Percentiles rank a stretch among this genome's conserved stretches.
Conservation (phyloP, 2,888 invertebrate genomes). For the Craniophora ligustri region DNA sequence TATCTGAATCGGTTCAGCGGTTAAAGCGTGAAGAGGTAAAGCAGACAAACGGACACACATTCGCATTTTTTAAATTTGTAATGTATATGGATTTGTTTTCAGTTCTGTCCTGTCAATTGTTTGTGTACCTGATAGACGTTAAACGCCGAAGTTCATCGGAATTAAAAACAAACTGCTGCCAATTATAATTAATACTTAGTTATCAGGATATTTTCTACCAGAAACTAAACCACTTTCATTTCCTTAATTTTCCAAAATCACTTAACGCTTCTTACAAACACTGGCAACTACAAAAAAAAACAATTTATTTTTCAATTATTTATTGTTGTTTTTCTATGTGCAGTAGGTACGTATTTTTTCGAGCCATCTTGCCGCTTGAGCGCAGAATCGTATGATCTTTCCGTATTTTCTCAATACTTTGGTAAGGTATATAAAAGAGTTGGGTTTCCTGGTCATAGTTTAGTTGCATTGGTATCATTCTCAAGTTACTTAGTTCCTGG, state of each 20-base stretch:
- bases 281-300: constrained; percentile 6
- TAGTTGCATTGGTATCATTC: constrained; percentile 20
- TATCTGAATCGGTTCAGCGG: too few species aligned
- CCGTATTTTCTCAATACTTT: constrained; percentile 6
- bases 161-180: too few species aligned
- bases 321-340: background rate
- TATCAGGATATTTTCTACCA: too few species aligned
- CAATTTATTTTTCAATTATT: constrained; percentile 10
- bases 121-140: too few species aligned
- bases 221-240: background rate
- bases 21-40: too few species aligned
- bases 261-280: too few species aligned
- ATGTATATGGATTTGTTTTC: too few species aligned
- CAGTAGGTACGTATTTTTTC: constrained; percentile 27
- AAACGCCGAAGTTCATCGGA: too few species aligned
- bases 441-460: constrained; percentile 15
- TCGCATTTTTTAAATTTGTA: too few species aligned
- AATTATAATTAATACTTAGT: too few species aligned
- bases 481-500: constrained; percentile 19
- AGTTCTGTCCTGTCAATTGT: too few species aligned
- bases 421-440: constrained; percentile 28
- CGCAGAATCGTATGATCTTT: constrained; percentile 20
- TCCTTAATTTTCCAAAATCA: constrained; percentile 5
- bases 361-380: constrained; percentile 32
- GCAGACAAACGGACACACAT: too few species aligned